Evolutionary conservation across 2,797 vertebrate species (phyloP).

Genomic region (Dermochelys coriacea): DNA sequence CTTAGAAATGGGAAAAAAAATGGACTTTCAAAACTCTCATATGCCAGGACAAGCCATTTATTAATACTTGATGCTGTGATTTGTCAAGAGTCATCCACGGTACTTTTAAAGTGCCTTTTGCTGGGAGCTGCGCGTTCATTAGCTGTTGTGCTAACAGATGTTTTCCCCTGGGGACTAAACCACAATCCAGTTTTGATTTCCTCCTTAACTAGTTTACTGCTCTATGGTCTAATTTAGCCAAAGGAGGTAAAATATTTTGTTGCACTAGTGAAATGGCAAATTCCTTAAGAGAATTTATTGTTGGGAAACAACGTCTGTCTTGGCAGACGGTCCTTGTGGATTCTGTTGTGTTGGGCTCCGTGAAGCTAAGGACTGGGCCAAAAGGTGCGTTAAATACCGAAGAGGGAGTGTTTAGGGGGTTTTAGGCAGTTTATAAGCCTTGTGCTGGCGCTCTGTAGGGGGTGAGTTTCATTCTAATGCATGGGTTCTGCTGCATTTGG

Average conservation of each 20-base stretch:
- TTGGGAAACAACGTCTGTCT: neutral
- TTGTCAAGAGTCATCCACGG: constrained; percentile 12
- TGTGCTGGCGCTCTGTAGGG: rapidly evolving
- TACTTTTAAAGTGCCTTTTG: constrained; percentile 45
- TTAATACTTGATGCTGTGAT: constrained; percentile 59
- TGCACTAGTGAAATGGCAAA: constrained; percentile 49
- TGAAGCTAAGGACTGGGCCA: neutral
- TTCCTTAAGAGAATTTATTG: neutral
- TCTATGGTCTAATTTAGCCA: constrained; percentile 54
- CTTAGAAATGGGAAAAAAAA: constrained; percentile 42
- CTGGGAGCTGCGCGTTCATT: constrained; percentile 21
- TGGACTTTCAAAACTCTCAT: neutral
- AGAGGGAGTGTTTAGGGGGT: rapidly evolving
- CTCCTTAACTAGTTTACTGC: constrained; percentile 65
- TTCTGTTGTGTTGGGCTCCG: neutral
- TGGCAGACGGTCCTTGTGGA: constrained; percentile 18
- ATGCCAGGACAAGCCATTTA: constrained; percentile 12
- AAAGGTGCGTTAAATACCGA: neutral
- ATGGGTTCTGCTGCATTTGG: neutral
- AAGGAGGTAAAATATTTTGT: constrained; percentile 8
- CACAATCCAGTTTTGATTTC: constrained; percentile 59
- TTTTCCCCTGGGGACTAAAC: constrained; percentile 18
- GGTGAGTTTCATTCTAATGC: neutral
- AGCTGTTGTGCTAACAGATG: constrained; percentile 48
- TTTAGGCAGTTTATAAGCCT: neutral